A percentile compares a stretch with the other conserved stretches of the same genome.
phyloP scores from a whole-genome alignment of 1,140 invertebrate genomes.

The Magallana ariakensis region DNA sequence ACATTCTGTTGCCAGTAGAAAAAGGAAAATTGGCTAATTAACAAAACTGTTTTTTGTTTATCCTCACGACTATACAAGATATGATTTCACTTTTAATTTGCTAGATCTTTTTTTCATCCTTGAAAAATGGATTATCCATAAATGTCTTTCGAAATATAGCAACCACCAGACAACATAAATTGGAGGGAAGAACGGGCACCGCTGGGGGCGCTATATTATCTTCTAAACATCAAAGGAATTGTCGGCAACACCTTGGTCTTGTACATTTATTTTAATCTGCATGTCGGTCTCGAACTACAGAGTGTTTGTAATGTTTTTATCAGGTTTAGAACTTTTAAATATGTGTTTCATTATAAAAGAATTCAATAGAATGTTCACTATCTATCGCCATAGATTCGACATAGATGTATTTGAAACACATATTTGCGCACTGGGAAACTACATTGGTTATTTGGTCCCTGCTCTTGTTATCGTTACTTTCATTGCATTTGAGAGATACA shows the following conservation, averaged over 20 bases:
- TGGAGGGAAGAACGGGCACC: not conserved
- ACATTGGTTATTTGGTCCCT: not conserved
- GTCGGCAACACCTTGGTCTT: not conserved
- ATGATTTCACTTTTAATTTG: too few species aligned
- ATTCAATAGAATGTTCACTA: not conserved
- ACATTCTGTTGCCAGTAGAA: too few species aligned
- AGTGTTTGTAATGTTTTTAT: not conserved
- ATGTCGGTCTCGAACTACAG: not conserved
- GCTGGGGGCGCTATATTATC: not conserved
- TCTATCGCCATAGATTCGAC: not conserved
- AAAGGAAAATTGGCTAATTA: too few species aligned
- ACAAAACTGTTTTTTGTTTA: too few species aligned
- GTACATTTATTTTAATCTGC: not conserved
- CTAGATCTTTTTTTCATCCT: too few species aligned
- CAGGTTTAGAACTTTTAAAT: not conserved
- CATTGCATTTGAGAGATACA: constrained; percentile 14
- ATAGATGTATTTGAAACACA: not conserved
- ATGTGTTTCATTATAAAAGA: not conserved
- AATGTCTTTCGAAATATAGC: too few species aligned
- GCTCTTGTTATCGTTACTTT: not conserved
- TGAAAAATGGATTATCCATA: too few species aligned
- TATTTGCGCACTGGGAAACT: not conserved
- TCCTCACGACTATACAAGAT: too few species aligned
- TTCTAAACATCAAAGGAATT: not conserved
- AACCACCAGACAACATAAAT: not conserved